Evolutionary conservation across 2,113 vertebrate species (phyloP).

Genomic region (Trematocara variabile): DNA sequence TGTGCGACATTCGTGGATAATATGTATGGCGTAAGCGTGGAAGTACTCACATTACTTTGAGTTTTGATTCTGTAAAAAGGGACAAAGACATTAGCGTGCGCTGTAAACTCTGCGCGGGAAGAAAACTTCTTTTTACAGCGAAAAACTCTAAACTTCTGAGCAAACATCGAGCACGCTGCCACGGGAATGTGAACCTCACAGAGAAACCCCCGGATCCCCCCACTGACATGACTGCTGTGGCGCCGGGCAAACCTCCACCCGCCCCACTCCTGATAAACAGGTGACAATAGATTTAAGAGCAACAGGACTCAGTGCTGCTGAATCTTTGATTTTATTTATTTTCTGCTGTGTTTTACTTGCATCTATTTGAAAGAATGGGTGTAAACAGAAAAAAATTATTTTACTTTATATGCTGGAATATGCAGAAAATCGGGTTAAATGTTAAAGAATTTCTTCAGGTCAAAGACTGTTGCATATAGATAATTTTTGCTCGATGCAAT

Average conservation of each 20-base stretch:
- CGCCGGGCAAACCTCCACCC: rapidly evolving
- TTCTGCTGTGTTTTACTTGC: not conserved
- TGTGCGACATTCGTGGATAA: not conserved
- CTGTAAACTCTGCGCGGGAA: rapidly evolving
- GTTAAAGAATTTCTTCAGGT: not conserved
- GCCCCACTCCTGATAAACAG: not conserved
- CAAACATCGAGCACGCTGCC: rapidly evolving
- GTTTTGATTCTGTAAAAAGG: not conserved
- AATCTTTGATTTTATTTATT: not conserved
- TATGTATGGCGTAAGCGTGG: rapidly evolving
- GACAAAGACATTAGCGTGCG: rapidly evolving
- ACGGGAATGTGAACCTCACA: rapidly evolving
- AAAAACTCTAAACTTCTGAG: not conserved
- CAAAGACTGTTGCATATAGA: not conserved
- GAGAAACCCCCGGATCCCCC: not conserved
- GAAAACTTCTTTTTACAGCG: not conserved
- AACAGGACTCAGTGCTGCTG: not conserved
- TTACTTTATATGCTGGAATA: not conserved
- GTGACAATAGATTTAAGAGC: rapidly evolving
- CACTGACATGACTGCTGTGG: not conserved
- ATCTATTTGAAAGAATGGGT: not conserved
- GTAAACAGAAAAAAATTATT: not conserved
- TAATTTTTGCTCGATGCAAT: rapidly evolving
- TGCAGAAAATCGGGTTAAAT: not conserved
- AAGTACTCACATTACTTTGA: not conserved